Evolutionary conservation across 1,140 invertebrate species (phyloP).

Genomic region (Hypothenemus hampei): DNA sequence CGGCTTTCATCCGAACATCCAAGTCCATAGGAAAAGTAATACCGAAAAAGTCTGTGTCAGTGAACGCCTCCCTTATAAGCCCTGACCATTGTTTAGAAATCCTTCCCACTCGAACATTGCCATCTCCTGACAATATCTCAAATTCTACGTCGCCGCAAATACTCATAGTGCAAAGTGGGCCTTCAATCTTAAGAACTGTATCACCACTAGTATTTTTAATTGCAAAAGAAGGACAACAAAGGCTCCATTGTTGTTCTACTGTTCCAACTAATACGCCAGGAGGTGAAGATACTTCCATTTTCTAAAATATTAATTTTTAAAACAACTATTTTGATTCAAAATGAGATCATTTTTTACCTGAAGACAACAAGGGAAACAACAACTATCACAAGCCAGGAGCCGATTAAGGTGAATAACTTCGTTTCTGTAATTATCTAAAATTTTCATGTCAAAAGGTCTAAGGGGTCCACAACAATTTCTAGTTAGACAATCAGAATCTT

Average conservation of each 20-base stretch:
- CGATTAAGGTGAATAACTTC: constrained; percentile 75
- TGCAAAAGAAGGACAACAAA: constrained; percentile 71
- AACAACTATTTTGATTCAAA: too few relatives aligned
- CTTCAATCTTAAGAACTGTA: constrained; percentile 74
- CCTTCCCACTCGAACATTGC: constrained; percentile 49
- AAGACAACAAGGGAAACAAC: constrained; percentile 79
- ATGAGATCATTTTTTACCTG: constrained; percentile 64
- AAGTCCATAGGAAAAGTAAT: constrained; percentile 57
- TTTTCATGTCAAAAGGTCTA: constrained; percentile 80
- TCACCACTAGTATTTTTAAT: constrained; percentile 74
- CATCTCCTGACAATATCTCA: constrained; percentile 54
- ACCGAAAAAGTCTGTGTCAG: constrained; percentile 59
- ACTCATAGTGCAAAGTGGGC: constrained; percentile 74
- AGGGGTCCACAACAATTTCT: constrained; percentile 72
- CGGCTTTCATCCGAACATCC: constrained; percentile 57
- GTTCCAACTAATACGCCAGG: constrained; percentile 69
- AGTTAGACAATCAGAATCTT: constrained; percentile 75
- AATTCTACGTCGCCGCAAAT: constrained; percentile 78
- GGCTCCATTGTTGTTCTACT: constrained; percentile 80
- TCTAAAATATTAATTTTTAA: constrained; percentile 40
- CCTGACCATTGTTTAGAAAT: constrained; percentile 59
- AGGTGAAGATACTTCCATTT: constrained; percentile 67
- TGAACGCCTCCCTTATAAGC: constrained; percentile 53
- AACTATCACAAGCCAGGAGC: constrained; percentile 70
- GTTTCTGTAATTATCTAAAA: constrained; percentile 70